phyloP scores from a whole-genome alignment of 64 coral and sea anemone species.

The Orbicella faveolata region DNA sequence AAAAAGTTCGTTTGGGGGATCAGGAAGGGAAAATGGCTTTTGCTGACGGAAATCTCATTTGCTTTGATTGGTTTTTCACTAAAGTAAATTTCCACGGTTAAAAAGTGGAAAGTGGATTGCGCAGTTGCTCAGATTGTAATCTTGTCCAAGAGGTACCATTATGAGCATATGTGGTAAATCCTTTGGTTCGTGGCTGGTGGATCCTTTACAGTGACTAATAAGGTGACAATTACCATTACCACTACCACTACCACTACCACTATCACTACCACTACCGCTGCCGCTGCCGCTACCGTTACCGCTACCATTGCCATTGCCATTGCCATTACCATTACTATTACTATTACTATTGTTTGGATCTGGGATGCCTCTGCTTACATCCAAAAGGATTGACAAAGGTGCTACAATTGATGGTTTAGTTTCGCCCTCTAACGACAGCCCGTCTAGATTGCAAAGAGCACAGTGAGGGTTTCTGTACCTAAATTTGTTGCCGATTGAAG shows the following conservation, averaged over 20 bases:
- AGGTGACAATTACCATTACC: too few species aligned
- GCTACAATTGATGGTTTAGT: background rate
- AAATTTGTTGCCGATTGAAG: background rate
- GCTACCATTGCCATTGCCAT: too few species aligned
- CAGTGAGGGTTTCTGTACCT: slow-evolving; percentile 30
- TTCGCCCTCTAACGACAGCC: background rate
- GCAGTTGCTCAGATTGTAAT: background rate
- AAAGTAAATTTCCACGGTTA: background rate
- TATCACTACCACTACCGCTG: too few species aligned
- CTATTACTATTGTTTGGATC: too few species aligned
- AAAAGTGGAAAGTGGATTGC: background rate
- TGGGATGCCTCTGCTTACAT: slow-evolving; percentile 1
- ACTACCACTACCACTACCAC: too few species aligned
- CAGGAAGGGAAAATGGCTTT: background rate
- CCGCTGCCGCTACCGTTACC: too few species aligned
- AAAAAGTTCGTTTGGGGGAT: background rate
- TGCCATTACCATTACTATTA: too few species aligned
- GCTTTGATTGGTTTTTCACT: background rate
- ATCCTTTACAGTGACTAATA: too few species aligned
- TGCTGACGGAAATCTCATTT: background rate
- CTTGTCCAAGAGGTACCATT: too few species aligned
- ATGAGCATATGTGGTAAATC: too few species aligned
- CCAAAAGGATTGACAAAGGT: slow-evolving; percentile 1
- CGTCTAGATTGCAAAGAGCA: slow-evolving; percentile 18
- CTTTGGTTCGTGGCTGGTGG: too few species aligned